Evolutionary conservation across 2,888 invertebrate genomes (phyloP), one percentile per base, ranked within the genome.

Genomic region (Rhagonycha fulva): DNA sequence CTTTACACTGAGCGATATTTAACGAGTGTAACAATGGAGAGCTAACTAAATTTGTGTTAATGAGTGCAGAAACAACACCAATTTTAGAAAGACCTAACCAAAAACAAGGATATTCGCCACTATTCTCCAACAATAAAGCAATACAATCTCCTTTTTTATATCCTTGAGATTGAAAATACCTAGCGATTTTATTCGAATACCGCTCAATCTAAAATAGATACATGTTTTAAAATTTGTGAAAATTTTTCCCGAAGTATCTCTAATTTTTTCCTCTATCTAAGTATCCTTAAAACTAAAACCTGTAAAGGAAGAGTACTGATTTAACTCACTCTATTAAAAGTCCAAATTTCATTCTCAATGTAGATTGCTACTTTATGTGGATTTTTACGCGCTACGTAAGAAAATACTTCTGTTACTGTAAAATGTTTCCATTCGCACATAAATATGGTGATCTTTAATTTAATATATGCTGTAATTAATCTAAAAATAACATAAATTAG

Each of bases 11-110:
- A 9, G 95, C 94, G n/a, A 94, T 93, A 68, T 91, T 92, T 68
- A 98, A 91, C 83, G 95, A 96, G 88, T 98, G 97, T 68, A 92
- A 87, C 70, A 98, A 89, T 0, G 96, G 92, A 78, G 95, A 93
- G 72, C 93, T 90, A 4, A 95, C 90, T 78, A 98, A 89, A 88
- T 98, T 96, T 80, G 94, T 95, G 88, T 99, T 99, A 83, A 99
- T 94, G 72, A 99, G 91, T 0, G 98, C 98, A 0, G 96, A 93
- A 3, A 95, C 90, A 0, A 94, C 92, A 19, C 96, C 95, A 62
- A 95, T 88, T 89, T 98, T 98, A 30, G 96, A 93, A 82, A 98
- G 89, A 3, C 98, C 98, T 66, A 99, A 89, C 98, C 98, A 98
- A 12, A 95, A 91, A 84, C 93, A 94, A 10, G 96, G 92, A 87